These are phyloP conservation scores for Pasiphila rectangulata DNA, from an alignment of 2,888 invertebrate genomes.

Conservation along the genomic window DNA sequence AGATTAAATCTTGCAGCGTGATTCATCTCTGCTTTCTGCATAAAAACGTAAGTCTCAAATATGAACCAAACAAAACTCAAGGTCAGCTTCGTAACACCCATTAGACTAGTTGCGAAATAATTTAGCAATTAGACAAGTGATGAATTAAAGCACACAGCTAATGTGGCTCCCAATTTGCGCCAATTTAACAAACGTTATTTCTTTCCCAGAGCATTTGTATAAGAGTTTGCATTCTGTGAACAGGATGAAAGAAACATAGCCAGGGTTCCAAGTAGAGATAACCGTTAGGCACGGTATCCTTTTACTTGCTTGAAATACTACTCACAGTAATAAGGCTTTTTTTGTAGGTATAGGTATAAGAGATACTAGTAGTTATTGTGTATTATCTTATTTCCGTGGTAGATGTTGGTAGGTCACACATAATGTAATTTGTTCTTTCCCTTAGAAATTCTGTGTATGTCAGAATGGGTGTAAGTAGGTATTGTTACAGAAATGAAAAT, in stretches of 20 bases:
- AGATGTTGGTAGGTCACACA: too few relatives aligned
- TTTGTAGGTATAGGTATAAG: not conserved
- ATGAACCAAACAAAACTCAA: constrained; percentile 22
- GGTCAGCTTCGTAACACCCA: constrained; percentile 38
- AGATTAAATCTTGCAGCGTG: too few relatives aligned
- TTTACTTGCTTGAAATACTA: not conserved
- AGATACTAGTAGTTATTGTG: not conserved
- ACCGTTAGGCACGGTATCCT: not conserved
- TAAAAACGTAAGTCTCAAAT: too few relatives aligned
- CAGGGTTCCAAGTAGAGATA: not conserved
- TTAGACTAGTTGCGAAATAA: constrained; percentile 26
- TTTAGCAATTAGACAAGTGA: constrained; percentile 31
- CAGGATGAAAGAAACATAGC: not conserved
- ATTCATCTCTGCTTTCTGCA: too few relatives aligned
- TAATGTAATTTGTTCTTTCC: too few relatives aligned
- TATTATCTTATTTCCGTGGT: too few relatives aligned
- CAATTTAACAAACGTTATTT: constrained; percentile 6
- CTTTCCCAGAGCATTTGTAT: too few relatives aligned
- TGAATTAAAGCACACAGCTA: constrained; percentile 21
- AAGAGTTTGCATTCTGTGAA: not conserved
- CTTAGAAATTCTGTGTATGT: too few relatives aligned
- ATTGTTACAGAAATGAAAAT: too few relatives aligned
- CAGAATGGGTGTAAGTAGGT: too few relatives aligned
- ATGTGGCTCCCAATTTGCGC: constrained; percentile 16
- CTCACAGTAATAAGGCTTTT: not conserved